Conservation (phyloP, 2,888 invertebrate species). For the Habroteleia sp. region DNA sequence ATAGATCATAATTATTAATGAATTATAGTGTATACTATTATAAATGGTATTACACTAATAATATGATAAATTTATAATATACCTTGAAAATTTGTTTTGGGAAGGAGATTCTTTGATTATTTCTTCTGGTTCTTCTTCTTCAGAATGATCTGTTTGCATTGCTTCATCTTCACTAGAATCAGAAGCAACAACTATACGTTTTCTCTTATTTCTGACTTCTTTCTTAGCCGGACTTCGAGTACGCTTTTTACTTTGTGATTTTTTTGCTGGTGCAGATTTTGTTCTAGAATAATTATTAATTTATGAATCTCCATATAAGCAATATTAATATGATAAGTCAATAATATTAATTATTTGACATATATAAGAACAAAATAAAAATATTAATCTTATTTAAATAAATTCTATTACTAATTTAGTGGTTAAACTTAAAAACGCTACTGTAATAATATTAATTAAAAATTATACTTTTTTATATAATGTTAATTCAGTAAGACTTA, state of each 20-base stretch:
- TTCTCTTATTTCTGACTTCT: constrained; percentile 69
- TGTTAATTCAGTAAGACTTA: constrained; percentile 23
- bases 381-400: too few species aligned
- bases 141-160: constrained; percentile 38
- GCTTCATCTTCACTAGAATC: constrained; percentile 73
- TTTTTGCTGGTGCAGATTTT: constrained; percentile 18
- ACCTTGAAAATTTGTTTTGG: constrained; percentile 50
- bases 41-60: too few species aligned
- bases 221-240: constrained; percentile 56
- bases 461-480: too few species aligned
- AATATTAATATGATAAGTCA: too few species aligned
- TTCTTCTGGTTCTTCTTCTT: constrained; percentile 66
- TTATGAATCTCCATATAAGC: neutral
- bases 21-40: too few species aligned
- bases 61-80: too few species aligned
- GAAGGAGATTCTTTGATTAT: constrained; percentile 63
- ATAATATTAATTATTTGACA: too few species aligned
- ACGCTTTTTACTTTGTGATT: constrained; percentile 49
- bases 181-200: constrained; percentile 71
- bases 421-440: too few species aligned
- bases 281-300: constrained; percentile 13
- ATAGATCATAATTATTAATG: too few species aligned
- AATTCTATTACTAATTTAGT: too few species aligned
- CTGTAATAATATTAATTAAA: too few species aligned
- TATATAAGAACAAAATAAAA: too few species aligned